Evolutionary conservation across 2,797 vertebrate species (phyloP).

Genomic region (Notolabrus celidotus): DNA sequence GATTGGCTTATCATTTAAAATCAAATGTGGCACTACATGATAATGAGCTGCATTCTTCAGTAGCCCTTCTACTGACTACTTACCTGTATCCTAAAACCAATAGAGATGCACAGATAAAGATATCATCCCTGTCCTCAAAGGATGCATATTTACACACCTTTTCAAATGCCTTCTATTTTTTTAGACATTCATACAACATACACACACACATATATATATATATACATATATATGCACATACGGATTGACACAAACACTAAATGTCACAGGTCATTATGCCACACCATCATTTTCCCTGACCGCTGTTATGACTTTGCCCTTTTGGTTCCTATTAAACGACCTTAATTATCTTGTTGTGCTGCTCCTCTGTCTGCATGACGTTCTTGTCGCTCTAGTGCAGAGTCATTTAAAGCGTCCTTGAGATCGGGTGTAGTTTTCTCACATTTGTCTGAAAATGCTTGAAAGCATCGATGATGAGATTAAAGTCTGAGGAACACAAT

Average conservation of each 20-base stretch:
- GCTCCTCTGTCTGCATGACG: not conserved
- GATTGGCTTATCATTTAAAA: no score
- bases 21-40: not conserved
- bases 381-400: not conserved
- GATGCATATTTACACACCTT: not conserved
- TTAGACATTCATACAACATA: no score
- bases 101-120: not conserved
- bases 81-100: not conserved
- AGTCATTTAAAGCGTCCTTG: not conserved
- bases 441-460: not conserved
- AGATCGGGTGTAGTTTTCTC: not conserved
- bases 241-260: not conserved
- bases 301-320: not conserved
- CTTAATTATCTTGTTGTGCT: slow-evolving; percentile 37
- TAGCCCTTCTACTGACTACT: not conserved
- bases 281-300: not conserved
- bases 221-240: not conserved
- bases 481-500: not conserved
- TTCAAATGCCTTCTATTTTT: no score
- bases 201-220: not conserved
- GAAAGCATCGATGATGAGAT: not conserved
- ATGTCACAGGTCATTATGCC: not conserved
- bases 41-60: not conserved
- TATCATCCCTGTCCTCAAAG: no score
- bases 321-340: slow-evolving; percentile 6